A percentile compares a stretch with the other conserved stretches of the same genome.
Conservation (phyloP, 2,888 invertebrate genomes). For the Aromia moschata region DNA sequence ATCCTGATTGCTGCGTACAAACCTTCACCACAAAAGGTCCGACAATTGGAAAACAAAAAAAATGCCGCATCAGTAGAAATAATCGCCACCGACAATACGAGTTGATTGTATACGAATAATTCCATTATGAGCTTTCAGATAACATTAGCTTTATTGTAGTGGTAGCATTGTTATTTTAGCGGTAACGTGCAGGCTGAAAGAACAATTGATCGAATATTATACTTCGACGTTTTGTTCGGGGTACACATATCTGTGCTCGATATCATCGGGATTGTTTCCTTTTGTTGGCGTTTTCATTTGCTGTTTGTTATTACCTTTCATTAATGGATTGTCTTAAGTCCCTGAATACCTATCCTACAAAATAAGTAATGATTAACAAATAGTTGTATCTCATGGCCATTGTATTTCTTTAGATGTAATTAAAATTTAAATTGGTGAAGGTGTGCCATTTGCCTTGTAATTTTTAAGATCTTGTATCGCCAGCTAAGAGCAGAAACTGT, state of each 20-base stretch:
- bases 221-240: slow-evolving; percentile 30
- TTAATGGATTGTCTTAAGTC: background rate
- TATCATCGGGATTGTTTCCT: slow-evolving; percentile 27
- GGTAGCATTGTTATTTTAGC: slow-evolving; percentile 44
- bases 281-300: slow-evolving; percentile 4
- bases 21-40: slow-evolving; percentile 7
- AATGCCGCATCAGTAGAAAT: slow-evolving; percentile 52
- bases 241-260: slow-evolving; percentile 37
- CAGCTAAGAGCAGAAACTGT: too few species aligned
- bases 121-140: slow-evolving; percentile 54
- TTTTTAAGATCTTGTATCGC: too few species aligned
- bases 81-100: slow-evolving; percentile 50
- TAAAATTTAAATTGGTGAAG: too few species aligned
- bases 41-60: slow-evolving; percentile 42
- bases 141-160: slow-evolving; percentile 54
- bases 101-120: slow-evolving; percentile 56
- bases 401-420: too few species aligned
- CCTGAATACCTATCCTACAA: too few species aligned
- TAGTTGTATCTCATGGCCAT: too few species aligned
- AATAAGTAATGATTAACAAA: too few species aligned
- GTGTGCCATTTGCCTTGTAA: too few species aligned
- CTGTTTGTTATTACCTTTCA: background rate
- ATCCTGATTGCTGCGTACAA: slow-evolving; percentile 4
- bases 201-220: slow-evolving; percentile 43
- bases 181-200: slow-evolving; percentile 40